phyloP scores from a whole-genome alignment of 2,888 invertebrate genomes.

The Lymantria dispar region DNA sequence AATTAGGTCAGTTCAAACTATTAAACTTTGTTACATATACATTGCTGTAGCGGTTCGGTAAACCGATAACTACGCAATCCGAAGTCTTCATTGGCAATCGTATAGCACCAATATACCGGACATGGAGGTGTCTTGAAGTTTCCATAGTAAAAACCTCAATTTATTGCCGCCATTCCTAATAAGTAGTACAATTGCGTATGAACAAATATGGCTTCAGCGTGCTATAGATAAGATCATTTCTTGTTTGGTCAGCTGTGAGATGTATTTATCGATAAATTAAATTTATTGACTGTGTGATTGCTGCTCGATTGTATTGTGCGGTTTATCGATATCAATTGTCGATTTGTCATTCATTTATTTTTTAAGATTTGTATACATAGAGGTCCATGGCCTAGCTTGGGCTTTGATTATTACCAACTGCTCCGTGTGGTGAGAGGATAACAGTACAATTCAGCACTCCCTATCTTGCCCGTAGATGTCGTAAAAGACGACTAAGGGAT shows the following conservation, averaged over 20 bases:
- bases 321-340: conserved; percentile 53
- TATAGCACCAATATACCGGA: conserved; percentile 26
- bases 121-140: conserved; percentile 42
- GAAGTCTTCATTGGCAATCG: conserved; percentile 37
- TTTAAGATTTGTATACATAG: conserved; percentile 1
- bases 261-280: conserved; percentile 46
- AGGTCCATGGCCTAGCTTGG: conserved; percentile 11
- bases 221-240: conserved; percentile 48
- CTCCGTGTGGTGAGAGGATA: too few species aligned
- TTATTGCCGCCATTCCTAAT: conserved; percentile 45
- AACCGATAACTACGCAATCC: conserved; percentile 32
- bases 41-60: conserved; percentile 38
- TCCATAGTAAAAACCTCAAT: conserved; percentile 41
- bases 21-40: conserved; percentile 37
- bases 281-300: conserved; percentile 37
- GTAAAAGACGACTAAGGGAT: too few species aligned
- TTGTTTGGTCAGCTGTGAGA: conserved; percentile 36
- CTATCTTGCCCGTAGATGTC: too few species aligned
- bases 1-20: conserved; percentile 44
- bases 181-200: conserved; percentile 51
- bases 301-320: conserved; percentile 50
- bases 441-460: too few species aligned
- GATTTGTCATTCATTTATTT: conserved; percentile 39
- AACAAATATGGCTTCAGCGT: conserved; percentile 44
- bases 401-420: not conserved